A percentile compares a stretch with the other conserved stretches of the same genome.
phyloP scores from a whole-genome alignment of 2,113 vertebrate species.

The Protobothrops flavoviridis region DNA sequence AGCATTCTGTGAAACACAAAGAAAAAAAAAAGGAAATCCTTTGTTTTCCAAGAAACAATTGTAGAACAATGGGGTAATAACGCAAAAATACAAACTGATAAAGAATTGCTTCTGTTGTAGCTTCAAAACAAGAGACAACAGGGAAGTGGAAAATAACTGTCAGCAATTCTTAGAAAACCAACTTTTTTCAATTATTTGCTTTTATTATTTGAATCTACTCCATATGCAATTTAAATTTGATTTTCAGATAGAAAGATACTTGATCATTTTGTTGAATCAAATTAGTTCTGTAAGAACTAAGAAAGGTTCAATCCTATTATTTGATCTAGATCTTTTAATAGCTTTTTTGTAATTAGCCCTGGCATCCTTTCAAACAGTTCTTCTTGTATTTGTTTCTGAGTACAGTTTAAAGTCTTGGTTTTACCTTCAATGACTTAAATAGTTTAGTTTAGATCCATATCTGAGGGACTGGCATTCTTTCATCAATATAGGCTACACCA shows the following conservation, averaged over 20 bases:
- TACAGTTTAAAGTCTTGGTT: background rate
- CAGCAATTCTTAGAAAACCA: slow-evolving; percentile 20
- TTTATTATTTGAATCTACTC: background rate
- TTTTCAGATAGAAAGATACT: background rate
- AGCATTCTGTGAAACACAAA: fast-evolving
- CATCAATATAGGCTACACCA: too few relatives aligned
- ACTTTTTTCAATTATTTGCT: background rate
- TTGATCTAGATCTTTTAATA: background rate
- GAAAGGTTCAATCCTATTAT: too few relatives aligned
- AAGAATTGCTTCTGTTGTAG: background rate
- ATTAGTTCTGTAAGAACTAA: background rate
- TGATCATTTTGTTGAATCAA: background rate
- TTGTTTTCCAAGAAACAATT: slow-evolving; percentile 38
- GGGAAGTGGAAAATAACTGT: slow-evolving; percentile 28
- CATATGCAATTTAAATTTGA: background rate
- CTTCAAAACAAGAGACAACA: slow-evolving; percentile 31
- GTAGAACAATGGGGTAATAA: slow-evolving; percentile 3
- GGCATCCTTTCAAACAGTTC: background rate
- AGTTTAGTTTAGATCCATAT: background rate
- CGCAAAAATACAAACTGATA: slow-evolving; percentile 14
- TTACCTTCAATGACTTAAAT: background rate
- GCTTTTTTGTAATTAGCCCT: background rate
- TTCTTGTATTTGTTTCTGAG: background rate
- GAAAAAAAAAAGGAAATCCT: background rate
- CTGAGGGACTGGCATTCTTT: background rate